Evolutionary conservation across 2,888 invertebrate species (phyloP).

Genomic region (Gari tellinella): DNA sequence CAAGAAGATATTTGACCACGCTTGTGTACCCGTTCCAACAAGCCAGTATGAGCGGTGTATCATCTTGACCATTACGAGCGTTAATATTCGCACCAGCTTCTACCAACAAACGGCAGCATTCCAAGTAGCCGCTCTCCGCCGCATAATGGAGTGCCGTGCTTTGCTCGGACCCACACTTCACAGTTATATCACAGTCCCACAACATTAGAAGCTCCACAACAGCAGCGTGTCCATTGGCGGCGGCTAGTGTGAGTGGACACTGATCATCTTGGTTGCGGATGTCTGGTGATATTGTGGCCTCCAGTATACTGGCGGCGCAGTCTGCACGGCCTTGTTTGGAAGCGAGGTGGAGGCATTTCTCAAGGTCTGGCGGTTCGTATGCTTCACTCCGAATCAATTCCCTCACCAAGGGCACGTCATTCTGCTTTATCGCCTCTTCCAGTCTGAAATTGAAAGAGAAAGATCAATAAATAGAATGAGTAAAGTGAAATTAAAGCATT

Average conservation of each 20-base stretch:
- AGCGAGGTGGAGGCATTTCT: conserved; percentile 61
- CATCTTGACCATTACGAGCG: conserved; percentile 71
- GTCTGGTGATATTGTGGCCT: conserved; percentile 69
- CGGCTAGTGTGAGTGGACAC: conserved; percentile 71
- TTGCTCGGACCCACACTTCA: conserved; percentile 65
- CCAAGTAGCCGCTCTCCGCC: conserved; percentile 73
- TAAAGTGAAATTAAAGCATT: no score
- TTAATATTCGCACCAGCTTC: conserved; percentile 75
- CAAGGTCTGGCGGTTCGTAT: conserved; percentile 35
- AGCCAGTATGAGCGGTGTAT: conserved; percentile 80
- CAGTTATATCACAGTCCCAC: conserved; percentile 72
- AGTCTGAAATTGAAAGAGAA: conserved; percentile 16
- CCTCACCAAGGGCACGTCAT: conserved; percentile 11
- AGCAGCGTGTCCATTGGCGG: conserved; percentile 66
- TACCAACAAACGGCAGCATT: conserved; percentile 72
- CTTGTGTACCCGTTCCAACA: conserved; percentile 76
- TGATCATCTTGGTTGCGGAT: conserved; percentile 57
- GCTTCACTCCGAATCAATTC: conserved; percentile 5
- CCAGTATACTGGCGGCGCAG: conserved; percentile 68
- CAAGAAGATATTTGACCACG: conserved; percentile 75
- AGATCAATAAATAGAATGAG: no score
- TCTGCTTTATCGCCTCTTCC: conserved; percentile 6
- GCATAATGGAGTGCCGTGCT: conserved; percentile 78
- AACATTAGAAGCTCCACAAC: conserved; percentile 73
- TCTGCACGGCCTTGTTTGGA: conserved; percentile 64